These are phyloP conservation scores for Caenorhabditis wallacei DNA, from an alignment of 2,888 invertebrate species.

Conservation along the genomic window DNA sequence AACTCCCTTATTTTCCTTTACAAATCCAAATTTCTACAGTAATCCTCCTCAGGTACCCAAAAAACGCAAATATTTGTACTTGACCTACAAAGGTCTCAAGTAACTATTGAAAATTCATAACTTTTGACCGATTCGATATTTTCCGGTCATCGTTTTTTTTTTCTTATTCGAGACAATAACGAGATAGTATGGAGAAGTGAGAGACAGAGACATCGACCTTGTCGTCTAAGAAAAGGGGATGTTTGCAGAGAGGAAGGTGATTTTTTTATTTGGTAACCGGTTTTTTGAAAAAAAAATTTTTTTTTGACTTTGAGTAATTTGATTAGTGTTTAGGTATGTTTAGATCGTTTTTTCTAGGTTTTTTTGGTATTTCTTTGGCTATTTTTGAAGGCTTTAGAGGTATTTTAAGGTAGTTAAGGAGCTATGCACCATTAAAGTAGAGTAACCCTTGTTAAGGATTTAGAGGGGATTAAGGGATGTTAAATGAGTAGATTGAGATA, in stretches of 20 bases:
- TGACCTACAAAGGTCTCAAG: slow-evolving; percentile 31
- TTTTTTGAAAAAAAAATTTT: no score
- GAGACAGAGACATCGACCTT: slow-evolving; percentile 26
- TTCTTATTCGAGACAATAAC: background rate
- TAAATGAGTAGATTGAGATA: no score
- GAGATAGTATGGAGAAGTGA: background rate
- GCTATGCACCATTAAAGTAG: background rate
- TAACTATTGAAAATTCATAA: slow-evolving; percentile 57
- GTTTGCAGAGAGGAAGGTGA: slow-evolving; percentile 2
- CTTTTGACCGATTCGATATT: slow-evolving; percentile 26
- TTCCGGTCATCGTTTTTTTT: slow-evolving; percentile 5
- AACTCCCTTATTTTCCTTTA: no score
- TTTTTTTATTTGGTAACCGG: background rate
- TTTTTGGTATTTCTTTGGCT: background rate
- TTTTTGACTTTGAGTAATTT: slow-evolving; percentile 1
- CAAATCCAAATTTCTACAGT: no score
- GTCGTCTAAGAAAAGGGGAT: slow-evolving; percentile 11
- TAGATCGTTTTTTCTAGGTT: background rate
- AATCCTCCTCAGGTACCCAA: background rate
- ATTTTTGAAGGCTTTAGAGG: no score
- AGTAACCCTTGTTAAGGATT: background rate
- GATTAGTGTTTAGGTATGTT: background rate
- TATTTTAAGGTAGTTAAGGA: no score
- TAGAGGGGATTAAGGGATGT: no score
- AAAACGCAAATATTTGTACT: slow-evolving; percentile 37